phyloP scores from a whole-genome alignment of 2,797 vertebrate genomes.

The Todus mexicanus region DNA sequence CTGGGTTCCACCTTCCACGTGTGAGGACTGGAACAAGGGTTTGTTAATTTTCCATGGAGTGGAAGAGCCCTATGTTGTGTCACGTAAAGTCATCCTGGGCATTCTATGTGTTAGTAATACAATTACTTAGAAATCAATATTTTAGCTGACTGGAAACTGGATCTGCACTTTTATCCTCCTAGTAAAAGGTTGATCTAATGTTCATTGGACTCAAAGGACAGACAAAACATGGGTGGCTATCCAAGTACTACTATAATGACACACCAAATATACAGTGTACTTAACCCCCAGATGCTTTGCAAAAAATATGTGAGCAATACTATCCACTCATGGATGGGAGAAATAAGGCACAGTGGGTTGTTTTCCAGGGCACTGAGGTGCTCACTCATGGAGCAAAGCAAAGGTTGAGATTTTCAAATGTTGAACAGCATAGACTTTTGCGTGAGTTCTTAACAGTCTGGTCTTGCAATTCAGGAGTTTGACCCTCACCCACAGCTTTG shows the following conservation, averaged over 20 bases:
- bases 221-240: background rate
- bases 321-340: rapidly evolving
- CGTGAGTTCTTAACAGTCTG: rapidly evolving
- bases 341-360: background rate
- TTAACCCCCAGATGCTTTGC: background rate
- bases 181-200: background rate
- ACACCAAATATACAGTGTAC: background rate
- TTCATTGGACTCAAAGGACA: background rate
- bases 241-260: background rate
- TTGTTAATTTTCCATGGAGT: background rate
- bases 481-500: rapidly evolving
- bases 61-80: background rate
- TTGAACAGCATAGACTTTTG: rapidly evolving
- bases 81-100: background rate
- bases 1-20: background rate
- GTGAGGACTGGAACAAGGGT: background rate
- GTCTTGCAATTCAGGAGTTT: background rate
- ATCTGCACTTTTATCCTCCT: background rate
- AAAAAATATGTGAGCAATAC: background rate
- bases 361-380: background rate
- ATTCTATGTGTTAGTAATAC: background rate
- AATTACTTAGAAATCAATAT: background rate
- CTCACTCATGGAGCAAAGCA: background rate
- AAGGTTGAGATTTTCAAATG: background rate
- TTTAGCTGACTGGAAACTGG: background rate